A percentile compares a stretch with the other conserved stretches of the same genome.
Conservation (phyloP, 2,113 vertebrate species). For the Nothoprocta perdicaria region DNA sequence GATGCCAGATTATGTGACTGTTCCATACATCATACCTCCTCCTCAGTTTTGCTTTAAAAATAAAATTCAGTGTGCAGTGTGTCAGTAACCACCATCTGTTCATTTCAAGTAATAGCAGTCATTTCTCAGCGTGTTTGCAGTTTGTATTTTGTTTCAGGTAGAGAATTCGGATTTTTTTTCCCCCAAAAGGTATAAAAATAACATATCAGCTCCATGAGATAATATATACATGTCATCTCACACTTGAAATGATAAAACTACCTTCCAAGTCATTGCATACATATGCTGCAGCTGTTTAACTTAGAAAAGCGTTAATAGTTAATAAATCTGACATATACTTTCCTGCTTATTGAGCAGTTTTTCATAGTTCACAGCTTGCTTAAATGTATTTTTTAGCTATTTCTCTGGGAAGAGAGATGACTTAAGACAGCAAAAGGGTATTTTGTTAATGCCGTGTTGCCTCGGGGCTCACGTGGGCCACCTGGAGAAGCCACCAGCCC, state of each 20-base stretch:
- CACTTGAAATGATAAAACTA: too few species aligned
- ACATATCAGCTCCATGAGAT: background rate
- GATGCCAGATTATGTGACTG: background rate
- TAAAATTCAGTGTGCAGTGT: background rate
- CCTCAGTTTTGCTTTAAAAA: background rate
- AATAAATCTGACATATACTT: background rate
- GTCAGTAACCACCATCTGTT: background rate
- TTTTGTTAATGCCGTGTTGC: too few species aligned
- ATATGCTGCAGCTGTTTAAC: background rate
- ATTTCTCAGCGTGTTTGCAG: fast-evolving
- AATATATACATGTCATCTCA: fast-evolving
- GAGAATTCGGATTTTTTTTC: background rate
- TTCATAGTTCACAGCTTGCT: background rate
- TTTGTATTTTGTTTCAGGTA: background rate
- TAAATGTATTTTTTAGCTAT: background rate
- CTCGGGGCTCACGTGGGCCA: background rate
- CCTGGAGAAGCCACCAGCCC: background rate
- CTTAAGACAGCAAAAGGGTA: background rate
- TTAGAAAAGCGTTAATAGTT: background rate
- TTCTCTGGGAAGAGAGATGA: background rate
- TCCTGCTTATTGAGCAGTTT: background rate
- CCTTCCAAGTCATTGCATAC: background rate
- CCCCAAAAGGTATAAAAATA: background rate
- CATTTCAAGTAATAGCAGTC: background rate
- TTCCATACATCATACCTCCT: background rate